A percentile compares a stretch with the other conserved stretches of the same genome.
Evolutionary conservation across 2,797 vertebrate species (phyloP).

Genomic region (Trachops cirrhosus): DNA sequence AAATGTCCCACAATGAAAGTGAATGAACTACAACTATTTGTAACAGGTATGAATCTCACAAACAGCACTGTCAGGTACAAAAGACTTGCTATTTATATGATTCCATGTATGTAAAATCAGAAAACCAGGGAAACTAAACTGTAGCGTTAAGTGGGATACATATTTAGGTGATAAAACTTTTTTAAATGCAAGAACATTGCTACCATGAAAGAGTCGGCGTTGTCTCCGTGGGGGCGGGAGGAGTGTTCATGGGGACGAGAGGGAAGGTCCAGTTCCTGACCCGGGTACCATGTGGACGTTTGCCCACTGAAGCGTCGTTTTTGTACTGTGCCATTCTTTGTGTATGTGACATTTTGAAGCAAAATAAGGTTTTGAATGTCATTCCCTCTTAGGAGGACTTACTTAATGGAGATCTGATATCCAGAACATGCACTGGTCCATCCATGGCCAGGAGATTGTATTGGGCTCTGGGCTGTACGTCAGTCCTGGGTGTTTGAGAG

Average conservation of each 20-base stretch:
- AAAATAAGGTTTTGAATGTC: background rate
- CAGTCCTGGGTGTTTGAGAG: background rate
- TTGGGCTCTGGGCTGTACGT: background rate
- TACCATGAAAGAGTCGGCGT: background rate
- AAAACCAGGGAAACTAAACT: background rate
- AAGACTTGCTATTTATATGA: background rate
- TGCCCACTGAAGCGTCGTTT: background rate
- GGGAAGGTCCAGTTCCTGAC: background rate
- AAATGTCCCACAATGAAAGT: background rate
- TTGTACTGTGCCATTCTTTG: background rate
- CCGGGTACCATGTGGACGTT: background rate
- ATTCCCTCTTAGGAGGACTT: background rate
- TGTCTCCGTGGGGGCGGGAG: background rate
- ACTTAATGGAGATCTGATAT: background rate
- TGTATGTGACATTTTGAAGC: background rate
- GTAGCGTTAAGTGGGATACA: background rate
- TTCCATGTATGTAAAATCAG: background rate
- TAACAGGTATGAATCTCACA: background rate
- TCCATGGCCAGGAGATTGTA: background rate
- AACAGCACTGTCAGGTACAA: background rate
- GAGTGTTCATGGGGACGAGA: accelerated
- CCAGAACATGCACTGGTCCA: background rate
- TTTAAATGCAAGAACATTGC: background rate
- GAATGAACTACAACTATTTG: background rate
- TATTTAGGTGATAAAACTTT: background rate